A percentile compares a stretch with the other conserved stretches of the same genome.
These are phyloP conservation scores for Heliconius himera DNA, from an alignment of 1,140 invertebrate genomes.

Conservation along the genomic window DNA sequence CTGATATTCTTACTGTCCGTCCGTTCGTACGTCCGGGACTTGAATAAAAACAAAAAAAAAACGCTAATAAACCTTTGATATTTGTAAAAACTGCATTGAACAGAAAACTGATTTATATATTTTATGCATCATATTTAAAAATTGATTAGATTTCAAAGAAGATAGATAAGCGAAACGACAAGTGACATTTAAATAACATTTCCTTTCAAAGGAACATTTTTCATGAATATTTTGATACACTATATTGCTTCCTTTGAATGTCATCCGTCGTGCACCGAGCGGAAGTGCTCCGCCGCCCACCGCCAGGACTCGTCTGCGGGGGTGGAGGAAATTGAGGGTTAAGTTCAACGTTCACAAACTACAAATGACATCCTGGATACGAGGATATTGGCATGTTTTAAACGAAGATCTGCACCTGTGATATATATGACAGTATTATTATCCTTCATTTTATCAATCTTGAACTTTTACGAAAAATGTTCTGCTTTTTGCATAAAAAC, in stretches of 20 bases:
- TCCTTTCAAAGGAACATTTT: background rate
- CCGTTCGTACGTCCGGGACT: no score
- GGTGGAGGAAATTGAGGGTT: background rate
- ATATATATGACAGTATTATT: no score
- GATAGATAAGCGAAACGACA: background rate
- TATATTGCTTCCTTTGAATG: background rate
- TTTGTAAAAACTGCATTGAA: background rate
- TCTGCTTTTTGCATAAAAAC: no score
- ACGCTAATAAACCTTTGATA: background rate
- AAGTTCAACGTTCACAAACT: background rate
- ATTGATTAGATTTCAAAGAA: background rate
- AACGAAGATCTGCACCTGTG: no score
- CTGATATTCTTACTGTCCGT: no score
- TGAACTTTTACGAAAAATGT: no score
- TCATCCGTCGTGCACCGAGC: background rate
- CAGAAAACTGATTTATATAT: background rate
- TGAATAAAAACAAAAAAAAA: background rate
- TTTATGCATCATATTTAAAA: background rate
- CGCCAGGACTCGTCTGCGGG: background rate
- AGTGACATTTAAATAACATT: background rate
- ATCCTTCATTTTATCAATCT: no score
- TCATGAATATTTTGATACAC: conserved; percentile 1
- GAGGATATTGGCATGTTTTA: no score
- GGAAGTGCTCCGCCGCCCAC: background rate
- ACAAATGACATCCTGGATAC: no score